phyloP scores from a whole-genome alignment of 2,888 invertebrate genomes.

The Amphipoea lucens region DNA sequence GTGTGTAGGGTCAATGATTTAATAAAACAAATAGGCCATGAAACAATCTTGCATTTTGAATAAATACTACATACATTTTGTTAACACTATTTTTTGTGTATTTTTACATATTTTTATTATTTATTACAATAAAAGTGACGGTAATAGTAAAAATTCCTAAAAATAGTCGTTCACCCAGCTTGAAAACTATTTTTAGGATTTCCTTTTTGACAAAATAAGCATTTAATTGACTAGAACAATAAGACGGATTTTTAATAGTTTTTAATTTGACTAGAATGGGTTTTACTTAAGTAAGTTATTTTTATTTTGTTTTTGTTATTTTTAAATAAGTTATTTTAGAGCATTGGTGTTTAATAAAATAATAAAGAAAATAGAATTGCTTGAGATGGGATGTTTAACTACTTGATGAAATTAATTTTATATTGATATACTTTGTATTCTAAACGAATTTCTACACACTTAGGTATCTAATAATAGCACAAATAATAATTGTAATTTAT shows the following conservation, averaged over 20 bases:
- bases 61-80: slow-evolving; percentile 73
- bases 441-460: neutral
- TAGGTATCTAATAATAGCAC: neutral
- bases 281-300: neutral
- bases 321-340: too few relatives aligned
- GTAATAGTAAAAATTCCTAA: slow-evolving; percentile 58
- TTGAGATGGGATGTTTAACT: slow-evolving; percentile 7
- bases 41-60: slow-evolving; percentile 78
- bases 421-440: neutral
- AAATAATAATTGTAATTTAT: neutral
- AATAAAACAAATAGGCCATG: slow-evolving; percentile 74
- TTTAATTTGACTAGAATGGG: slow-evolving; percentile 22
- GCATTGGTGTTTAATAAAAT: neutral
- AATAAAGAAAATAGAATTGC: neutral
- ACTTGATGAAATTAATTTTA: neutral
- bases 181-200: slow-evolving; percentile 76
- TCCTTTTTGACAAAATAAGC: slow-evolving; percentile 47
- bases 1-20: neutral
- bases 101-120: slow-evolving; percentile 61
- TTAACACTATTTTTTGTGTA: slow-evolving; percentile 61
- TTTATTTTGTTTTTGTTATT: too few relatives aligned
- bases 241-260: slow-evolving; percentile 55
- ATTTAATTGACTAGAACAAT: slow-evolving; percentile 73
- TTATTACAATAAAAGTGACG: slow-evolving; percentile 38
- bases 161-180: slow-evolving; percentile 84